Percentiles rank a stretch among this genome's conserved stretches.
Conservation (phyloP, 1,140 invertebrate genomes). For the Eriosoma lanigerum region DNA sequence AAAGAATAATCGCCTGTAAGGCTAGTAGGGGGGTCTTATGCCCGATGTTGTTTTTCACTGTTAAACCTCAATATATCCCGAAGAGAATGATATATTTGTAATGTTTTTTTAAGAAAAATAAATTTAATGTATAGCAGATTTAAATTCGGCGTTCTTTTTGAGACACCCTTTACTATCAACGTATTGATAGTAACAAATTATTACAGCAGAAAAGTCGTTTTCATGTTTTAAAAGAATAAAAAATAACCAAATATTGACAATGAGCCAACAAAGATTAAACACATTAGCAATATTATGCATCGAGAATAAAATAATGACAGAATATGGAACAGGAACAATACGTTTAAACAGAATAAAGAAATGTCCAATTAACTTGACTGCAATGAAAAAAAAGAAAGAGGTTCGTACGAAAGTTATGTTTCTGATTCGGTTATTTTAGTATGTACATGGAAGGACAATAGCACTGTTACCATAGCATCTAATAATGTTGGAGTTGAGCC, state of each 20-base stretch:
- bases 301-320: too few species aligned
- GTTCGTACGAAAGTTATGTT: constrained; percentile 7
- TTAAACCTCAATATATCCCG: background rate
- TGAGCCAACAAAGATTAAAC: too few species aligned
- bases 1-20: too few species aligned
- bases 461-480: constrained; percentile 25
- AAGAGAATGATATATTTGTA: constrained; percentile 12
- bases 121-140: constrained; percentile 9
- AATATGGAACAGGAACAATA: constrained; percentile 32
- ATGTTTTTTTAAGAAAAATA: constrained; percentile 6
- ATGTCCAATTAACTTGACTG: background rate
- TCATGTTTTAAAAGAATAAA: too few species aligned
- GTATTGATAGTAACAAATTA: too few species aligned
- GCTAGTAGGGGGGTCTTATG: too few species aligned
- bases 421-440: constrained; percentile 8
- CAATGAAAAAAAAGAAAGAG: background rate
- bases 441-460: constrained; percentile 38
- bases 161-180: background rate
- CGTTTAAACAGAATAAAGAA: constrained; percentile 22
- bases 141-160: background rate
- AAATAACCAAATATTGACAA: too few species aligned
- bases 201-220: too few species aligned
- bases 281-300: too few species aligned
- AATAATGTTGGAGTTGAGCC: constrained; percentile 31
- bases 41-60: too few species aligned